Conservation (phyloP, 2,113 vertebrate genomes). For the Ranitomeya variabilis region DNA sequence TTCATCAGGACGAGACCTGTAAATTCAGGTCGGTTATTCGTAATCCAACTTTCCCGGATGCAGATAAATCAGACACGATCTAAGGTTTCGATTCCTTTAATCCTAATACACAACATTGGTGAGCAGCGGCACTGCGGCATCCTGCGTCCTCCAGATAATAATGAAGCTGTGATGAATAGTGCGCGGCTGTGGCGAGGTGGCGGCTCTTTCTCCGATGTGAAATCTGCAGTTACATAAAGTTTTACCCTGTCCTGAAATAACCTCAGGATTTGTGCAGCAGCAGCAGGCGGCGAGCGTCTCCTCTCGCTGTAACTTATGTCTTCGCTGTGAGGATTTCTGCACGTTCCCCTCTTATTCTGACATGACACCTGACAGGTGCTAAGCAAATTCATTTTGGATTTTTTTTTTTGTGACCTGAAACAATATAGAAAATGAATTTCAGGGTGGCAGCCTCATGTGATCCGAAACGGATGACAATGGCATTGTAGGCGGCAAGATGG, state of each 20-base stretch:
- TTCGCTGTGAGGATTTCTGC: neutral
- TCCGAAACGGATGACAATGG: slow-evolving; percentile 2
- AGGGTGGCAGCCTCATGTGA: neutral
- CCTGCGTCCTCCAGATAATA: slow-evolving; percentile 9
- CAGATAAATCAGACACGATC: neutral
- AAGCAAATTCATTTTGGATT: slow-evolving; percentile 13
- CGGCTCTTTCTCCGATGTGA: slow-evolving; percentile 12
- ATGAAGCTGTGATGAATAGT: slow-evolving; percentile 23
- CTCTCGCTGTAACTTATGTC: slow-evolving; percentile 8
- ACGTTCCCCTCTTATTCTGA: neutral
- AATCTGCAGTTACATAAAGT: slow-evolving; percentile 37
- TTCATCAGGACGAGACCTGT: neutral
- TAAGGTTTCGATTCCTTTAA: neutral
- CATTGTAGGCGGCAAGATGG: slow-evolving; percentile 1
- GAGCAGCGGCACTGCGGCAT: neutral
- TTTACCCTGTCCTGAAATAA: slow-evolving; percentile 55
- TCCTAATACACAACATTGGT: neutral
- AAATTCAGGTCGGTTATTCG: neutral
- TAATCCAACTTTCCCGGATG: neutral
- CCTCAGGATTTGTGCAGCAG: slow-evolving; percentile 37
- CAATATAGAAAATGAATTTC: slow-evolving; percentile 2
- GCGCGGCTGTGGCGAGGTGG: neutral
- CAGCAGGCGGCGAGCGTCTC: neutral
- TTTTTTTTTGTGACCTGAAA: neutral
- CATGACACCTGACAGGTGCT: slow-evolving; percentile 13